These are phyloP conservation scores for Ptilodon capucinus DNA, from an alignment of 2,888 invertebrate genomes.

Conservation along the genomic window DNA sequence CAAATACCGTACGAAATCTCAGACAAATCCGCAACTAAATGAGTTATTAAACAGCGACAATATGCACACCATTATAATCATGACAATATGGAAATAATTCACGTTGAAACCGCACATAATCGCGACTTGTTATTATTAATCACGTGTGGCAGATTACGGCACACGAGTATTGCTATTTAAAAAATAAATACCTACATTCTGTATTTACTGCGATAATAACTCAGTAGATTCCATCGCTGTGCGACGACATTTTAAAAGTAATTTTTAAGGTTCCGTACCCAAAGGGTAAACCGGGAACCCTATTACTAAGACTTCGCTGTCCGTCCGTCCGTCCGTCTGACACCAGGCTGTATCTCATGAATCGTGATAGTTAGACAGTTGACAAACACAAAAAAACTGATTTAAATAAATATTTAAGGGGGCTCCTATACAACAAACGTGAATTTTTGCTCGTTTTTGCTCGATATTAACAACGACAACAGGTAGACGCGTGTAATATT, in stretches of 20 bases:
- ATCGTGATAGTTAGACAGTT: too few relatives aligned
- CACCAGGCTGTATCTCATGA: too few relatives aligned
- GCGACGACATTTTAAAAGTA: too few relatives aligned
- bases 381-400: background rate
- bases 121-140: constrained; percentile 16
- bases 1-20: background rate
- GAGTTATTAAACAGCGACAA: background rate
- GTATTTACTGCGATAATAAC: background rate
- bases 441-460: too few relatives aligned
- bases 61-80: background rate
- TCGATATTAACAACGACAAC: too few relatives aligned
- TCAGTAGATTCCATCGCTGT: too few relatives aligned
- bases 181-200: constrained; percentile 3
- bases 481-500: too few relatives aligned
- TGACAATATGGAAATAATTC: constrained; percentile 8
- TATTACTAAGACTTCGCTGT: too few relatives aligned
- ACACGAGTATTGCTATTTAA: constrained; percentile 12
- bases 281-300: too few relatives aligned
- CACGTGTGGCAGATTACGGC: constrained; percentile 20
- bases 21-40: background rate
- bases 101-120: constrained; percentile 15
- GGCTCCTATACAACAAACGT: too few relatives aligned
- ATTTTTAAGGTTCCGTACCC: too few relatives aligned
- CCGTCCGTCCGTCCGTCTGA: too few relatives aligned
- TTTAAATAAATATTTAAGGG: constrained; percentile 5